Base-by-base conservation (phyloP, 1,140 invertebrate species). In the Potamilus streckersoni region DNA sequence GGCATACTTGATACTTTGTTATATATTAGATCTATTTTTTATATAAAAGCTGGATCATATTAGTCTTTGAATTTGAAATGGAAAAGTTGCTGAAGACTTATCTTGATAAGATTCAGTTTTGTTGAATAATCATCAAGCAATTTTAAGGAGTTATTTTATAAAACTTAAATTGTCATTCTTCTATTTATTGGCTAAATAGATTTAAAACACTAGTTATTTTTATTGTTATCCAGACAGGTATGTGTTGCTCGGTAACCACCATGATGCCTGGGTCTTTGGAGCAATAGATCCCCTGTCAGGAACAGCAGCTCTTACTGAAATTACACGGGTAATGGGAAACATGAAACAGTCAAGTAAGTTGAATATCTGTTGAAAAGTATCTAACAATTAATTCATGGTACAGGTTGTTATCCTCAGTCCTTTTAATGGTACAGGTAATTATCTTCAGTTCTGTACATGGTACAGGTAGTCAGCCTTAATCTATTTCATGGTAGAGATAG, bases 171-270 rank as follows among this genome's bases (percentile, higher is more conserved):
- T 49, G 38, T 49, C 38, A 8, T 49, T 49, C 38, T 8, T 49
- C 38, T 49, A 8, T 49, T 49, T 49, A 49, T 49, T 49, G 38
- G 11, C 11, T 49, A 49, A 49, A 49, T 49, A 49, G 38, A 49
- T 49, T 49, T 49, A 49, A 49, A 49, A 11, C 38, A 38, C 6
- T 49, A 49, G 11, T 49, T 49, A 49, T 49, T 70, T n/a, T 38
- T 58, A 64, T 61, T 75, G 11, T 59, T 62, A 79, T 17, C 15
- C 64, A 87, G 91, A 93, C 80, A 79, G 91, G 6, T 93, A 92
- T 83, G 88, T 93, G 19, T 87, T 93, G 55, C 82, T 93, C 14
- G 93, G 93, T 13, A 92, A 92, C 76, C 93, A 93, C 78, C 85
- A 92, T 71, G 92, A 93, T 86, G 89, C 92, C 38, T 93, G 92